These are phyloP conservation scores for Nomada fabriciana DNA, from an alignment of 2,888 invertebrate genomes.

Conservation along the genomic window DNA sequence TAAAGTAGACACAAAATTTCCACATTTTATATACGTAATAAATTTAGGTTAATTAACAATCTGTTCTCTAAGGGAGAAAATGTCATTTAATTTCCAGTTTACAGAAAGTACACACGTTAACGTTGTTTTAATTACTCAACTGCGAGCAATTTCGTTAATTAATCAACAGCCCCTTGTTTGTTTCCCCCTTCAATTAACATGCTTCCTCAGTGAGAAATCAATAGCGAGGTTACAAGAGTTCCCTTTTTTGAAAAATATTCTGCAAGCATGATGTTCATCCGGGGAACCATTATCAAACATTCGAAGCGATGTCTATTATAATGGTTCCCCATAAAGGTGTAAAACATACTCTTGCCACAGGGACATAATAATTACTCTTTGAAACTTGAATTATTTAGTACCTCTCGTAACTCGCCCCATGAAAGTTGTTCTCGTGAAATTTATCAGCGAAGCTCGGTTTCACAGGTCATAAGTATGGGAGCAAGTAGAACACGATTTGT, in stretches of 20 bases:
- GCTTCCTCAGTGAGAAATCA: background rate
- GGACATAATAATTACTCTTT: too few species aligned
- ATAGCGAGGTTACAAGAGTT: background rate
- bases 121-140: slow-evolving; percentile 3
- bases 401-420: background rate
- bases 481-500: slow-evolving; percentile 49
- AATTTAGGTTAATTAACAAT: too few species aligned
- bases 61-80: too few species aligned
- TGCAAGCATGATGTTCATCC: too few species aligned
- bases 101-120: background rate
- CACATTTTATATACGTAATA: too few species aligned
- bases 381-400: too few species aligned
- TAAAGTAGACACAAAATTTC: too few species aligned
- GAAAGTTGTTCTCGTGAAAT: slow-evolving; percentile 31
- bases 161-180: slow-evolving; percentile 3
- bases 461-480: slow-evolving; percentile 3
- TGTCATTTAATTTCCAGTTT: background rate
- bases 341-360: background rate
- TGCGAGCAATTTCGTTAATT: slow-evolving; percentile 5
- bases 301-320: background rate
- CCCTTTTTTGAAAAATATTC: background rate
- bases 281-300: too few species aligned
- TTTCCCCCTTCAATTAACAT: slow-evolving; percentile 5
- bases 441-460: slow-evolving; percentile 19
- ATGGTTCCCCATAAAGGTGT: background rate